Conservation (phyloP, 2,797 vertebrate genomes). For the Natrix natrix region DNA sequence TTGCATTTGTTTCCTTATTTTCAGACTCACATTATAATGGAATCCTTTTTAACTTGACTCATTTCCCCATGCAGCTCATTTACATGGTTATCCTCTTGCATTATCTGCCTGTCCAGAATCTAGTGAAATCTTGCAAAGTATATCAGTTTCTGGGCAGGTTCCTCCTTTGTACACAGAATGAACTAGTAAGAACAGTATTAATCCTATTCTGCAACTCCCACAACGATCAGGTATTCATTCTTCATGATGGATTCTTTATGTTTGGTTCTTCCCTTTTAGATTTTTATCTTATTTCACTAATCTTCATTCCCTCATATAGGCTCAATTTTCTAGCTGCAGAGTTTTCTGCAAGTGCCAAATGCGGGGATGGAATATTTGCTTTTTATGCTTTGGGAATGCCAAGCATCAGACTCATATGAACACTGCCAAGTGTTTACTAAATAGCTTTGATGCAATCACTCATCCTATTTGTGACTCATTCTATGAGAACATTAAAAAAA, state of each 20-base stretch:
- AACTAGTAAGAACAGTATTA: background rate
- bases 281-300: background rate
- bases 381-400: background rate
- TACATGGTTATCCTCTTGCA: background rate
- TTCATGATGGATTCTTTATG: background rate
- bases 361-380: background rate
- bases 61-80: background rate
- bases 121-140: background rate
- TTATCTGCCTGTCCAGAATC: background rate
- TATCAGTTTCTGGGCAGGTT: background rate
- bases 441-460: background rate
- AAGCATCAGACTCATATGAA: background rate
- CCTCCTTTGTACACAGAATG: background rate
- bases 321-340: background rate
- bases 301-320: background rate
- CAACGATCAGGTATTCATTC: background rate
- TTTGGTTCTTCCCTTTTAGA: background rate
- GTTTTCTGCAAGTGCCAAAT: background rate
- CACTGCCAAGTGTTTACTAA: background rate
- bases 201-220: background rate
- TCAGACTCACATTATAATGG: background rate
- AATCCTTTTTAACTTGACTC: background rate
- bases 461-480: background rate
- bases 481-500: background rate
- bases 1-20: background rate